phyloP scores from a whole-genome alignment of 2,888 invertebrate genomes.

The Rhingia campestris region DNA sequence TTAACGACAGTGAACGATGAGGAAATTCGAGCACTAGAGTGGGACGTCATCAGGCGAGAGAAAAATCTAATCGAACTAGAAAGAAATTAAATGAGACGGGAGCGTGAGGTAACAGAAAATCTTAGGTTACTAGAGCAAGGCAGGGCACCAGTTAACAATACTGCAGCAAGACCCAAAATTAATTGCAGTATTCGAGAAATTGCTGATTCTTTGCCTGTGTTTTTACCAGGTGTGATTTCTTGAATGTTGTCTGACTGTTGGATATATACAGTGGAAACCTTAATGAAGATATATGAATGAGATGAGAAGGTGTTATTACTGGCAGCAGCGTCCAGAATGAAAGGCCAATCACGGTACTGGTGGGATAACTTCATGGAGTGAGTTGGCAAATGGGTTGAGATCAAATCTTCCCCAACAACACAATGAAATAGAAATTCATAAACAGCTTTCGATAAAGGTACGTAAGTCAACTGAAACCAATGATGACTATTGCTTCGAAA shows the following conservation, averaged over 20 bases:
- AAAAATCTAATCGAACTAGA: constrained; percentile 1
- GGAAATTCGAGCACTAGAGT: constrained; percentile 8
- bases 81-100: not conserved
- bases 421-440: no score
- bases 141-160: not conserved
- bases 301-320: no score
- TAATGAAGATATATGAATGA: not conserved
- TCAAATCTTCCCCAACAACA: no score
- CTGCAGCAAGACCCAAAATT: not conserved
- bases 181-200: not conserved
- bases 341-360: no score
- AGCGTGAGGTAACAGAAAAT: not conserved
- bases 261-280: not conserved
- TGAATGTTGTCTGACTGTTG: not conserved
- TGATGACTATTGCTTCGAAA: no score
- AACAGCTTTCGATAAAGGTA: no score
- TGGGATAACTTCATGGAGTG: no score
- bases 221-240: not conserved
- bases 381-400: no score
- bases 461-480: no score
- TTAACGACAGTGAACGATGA: constrained; percentile 8
- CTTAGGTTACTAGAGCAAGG: not conserved
- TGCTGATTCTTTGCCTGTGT: not conserved
- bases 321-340: no score
- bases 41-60: constrained; percentile 16